Conservation (phyloP, 2,888 invertebrate genomes). For the Synanthedon andrenaeformis region DNA sequence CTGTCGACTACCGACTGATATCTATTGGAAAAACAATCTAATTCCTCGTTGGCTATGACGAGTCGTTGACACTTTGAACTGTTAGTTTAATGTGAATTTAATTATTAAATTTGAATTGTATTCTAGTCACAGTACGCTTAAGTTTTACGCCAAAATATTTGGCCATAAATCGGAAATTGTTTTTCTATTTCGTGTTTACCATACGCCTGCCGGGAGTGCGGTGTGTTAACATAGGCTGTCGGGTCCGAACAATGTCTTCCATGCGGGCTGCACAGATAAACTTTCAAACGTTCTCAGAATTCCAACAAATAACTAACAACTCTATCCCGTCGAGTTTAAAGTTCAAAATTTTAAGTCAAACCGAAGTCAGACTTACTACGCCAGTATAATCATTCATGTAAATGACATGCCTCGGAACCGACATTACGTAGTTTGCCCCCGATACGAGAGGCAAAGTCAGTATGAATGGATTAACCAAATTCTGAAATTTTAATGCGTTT, state of each 20-base stretch:
- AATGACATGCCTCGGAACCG: slow-evolving; percentile 49
- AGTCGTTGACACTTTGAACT: too few species aligned
- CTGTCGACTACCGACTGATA: too few species aligned
- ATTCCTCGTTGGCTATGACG: too few species aligned
- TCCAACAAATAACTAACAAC: slow-evolving; percentile 20
- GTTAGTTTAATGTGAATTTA: too few species aligned
- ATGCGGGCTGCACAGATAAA: slow-evolving; percentile 43
- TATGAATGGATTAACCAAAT: slow-evolving; percentile 44
- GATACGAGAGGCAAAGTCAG: slow-evolving; percentile 34
- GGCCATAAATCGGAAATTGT: neutral
- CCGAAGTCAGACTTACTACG: slow-evolving; percentile 14
- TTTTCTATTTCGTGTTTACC: slow-evolving; percentile 24
- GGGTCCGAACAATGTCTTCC: slow-evolving; percentile 41
- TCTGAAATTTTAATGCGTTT: slow-evolving; percentile 33
- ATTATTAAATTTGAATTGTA: too few species aligned
- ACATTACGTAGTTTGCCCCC: slow-evolving; percentile 50
- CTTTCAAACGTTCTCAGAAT: slow-evolving; percentile 26
- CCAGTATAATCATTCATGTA: slow-evolving; percentile 59
- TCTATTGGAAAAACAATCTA: too few species aligned
- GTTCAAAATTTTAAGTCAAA: slow-evolving; percentile 18
- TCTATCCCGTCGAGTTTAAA: slow-evolving; percentile 17
- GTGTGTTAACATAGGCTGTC: slow-evolving; percentile 41
- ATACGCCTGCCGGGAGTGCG: slow-evolving; percentile 18
- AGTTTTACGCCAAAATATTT: neutral
- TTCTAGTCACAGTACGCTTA: too few species aligned